phyloP scores from a whole-genome alignment of 2,113 vertebrate genomes.

The Athene noctua region DNA sequence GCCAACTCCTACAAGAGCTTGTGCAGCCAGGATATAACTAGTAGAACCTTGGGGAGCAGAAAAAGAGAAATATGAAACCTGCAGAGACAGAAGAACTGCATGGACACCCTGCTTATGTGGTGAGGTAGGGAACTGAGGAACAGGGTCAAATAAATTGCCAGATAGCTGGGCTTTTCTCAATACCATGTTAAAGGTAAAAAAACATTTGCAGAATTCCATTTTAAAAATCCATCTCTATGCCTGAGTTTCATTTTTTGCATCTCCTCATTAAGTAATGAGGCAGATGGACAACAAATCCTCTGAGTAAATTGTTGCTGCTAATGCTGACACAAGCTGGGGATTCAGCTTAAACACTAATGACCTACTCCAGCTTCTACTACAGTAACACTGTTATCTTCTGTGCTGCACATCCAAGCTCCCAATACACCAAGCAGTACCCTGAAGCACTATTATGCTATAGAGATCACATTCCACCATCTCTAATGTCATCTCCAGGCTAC shows the following conservation, averaged over 20 bases:
- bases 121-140: neutral
- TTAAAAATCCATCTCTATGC: neutral
- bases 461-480: neutral
- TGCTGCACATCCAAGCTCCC: neutral
- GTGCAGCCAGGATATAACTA: neutral
- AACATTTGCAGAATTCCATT: neutral
- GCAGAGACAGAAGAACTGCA: neutral
- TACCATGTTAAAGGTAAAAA: neutral
- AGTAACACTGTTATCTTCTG: rapidly evolving
- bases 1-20: neutral
- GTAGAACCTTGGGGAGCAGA: neutral
- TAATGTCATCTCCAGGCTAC: neutral
- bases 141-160: neutral
- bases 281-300: neutral
- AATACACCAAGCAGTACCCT: neutral
- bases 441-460: neutral
- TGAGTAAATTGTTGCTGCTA: neutral
- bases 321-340: neutral
- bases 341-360: neutral
- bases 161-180: neutral
- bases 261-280: neutral
- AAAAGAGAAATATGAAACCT: neutral
- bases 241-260: neutral
- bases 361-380: neutral
- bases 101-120: neutral